Base-by-base conservation (phyloP, 1,140 invertebrate species). In the Anthonomus grandis region DNA sequence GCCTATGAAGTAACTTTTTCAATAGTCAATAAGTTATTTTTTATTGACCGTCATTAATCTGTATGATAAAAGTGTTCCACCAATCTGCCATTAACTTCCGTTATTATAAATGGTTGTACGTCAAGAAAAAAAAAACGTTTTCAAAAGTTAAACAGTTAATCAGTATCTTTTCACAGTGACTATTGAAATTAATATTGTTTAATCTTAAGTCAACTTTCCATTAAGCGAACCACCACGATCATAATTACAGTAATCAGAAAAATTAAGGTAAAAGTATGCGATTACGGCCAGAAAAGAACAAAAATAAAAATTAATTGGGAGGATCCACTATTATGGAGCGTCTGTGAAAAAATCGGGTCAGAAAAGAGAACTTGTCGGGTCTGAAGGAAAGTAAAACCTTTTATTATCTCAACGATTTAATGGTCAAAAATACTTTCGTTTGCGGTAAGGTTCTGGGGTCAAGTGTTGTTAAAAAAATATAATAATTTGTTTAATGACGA, bases 161-260 rank as follows among this genome's bases (percentile, higher is more conserved):
- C n/a, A n/a, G n/a, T n/a, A n/a, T n/a, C n/a, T n/a, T n/a, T n/a
- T n/a, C n/a, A n/a, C n/a, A n/a, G n/a, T n/a, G n/a, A n/a, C n/a
- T n/a, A n/a, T n/a, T n/a, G 12, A 37, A 39, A 21, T 24, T 18
- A 19, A 23, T 15, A 39, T 39, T 13, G 15, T 51, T 39, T 12
- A 23, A 12, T 23, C 37, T 51, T 51, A 22, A 51, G 19, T 23
- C 18, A 38, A 51, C 48, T 51, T 51, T 51, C 48, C 48, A 51
- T 51, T 39, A 39, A 24, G 24, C 6, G n/a, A 51, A 15, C n/a
- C 10, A 25, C 25, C 9, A 48, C 46, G 27, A 5, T 39, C 13
- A 21, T 21, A 37, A 49, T 37, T 18, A 13, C 13, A 27, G 10
- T 23, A 22, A 13, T 37, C 19, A 21, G 19, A 37, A 49, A 37